These are phyloP conservation scores for Nixonia krombeini DNA, from an alignment of 1,140 invertebrate genomes.

Conservation along the genomic window DNA sequence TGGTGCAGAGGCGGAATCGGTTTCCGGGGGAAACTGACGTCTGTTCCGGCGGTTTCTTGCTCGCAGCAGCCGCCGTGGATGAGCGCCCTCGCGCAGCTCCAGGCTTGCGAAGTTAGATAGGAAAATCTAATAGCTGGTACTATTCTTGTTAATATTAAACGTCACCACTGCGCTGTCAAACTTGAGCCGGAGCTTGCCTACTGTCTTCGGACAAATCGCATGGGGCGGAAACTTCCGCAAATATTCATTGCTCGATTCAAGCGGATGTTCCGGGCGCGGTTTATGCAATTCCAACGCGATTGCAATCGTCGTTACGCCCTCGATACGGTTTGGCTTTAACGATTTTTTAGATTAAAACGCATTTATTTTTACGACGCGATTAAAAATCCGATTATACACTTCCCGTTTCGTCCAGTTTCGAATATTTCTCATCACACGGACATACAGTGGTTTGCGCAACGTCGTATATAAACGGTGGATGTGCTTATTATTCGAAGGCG, in stretches of 20 bases:
- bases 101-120: constrained; percentile 41
- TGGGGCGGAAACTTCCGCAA: constrained; percentile 44
- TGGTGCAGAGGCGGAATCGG: constrained; percentile 42
- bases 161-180: constrained; percentile 41
- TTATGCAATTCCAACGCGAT: constrained; percentile 46
- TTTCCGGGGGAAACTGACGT: constrained; percentile 55
- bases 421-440: no score
- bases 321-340: no score
- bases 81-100: not conserved
- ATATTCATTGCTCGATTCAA: constrained; percentile 52
- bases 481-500: no score
- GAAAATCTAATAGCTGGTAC: constrained; percentile 49
- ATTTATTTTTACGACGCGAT: no score
- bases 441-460: no score
- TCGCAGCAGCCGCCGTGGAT: constrained; percentile 2
- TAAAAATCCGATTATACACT: no score
- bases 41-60: constrained; percentile 50
- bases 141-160: constrained; percentile 53
- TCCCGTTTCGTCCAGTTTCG: no score
- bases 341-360: no score
- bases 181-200: constrained; percentile 41
- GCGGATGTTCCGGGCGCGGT: constrained; percentile 43
- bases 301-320: constrained; percentile 49
- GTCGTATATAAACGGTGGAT: no score
- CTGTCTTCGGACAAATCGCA: constrained; percentile 49